Evolutionary conservation across 2,888 invertebrate species (phyloP), one percentile per base, ranked within the genome.

Genomic region (Galerucella nymphaeae): DNA sequence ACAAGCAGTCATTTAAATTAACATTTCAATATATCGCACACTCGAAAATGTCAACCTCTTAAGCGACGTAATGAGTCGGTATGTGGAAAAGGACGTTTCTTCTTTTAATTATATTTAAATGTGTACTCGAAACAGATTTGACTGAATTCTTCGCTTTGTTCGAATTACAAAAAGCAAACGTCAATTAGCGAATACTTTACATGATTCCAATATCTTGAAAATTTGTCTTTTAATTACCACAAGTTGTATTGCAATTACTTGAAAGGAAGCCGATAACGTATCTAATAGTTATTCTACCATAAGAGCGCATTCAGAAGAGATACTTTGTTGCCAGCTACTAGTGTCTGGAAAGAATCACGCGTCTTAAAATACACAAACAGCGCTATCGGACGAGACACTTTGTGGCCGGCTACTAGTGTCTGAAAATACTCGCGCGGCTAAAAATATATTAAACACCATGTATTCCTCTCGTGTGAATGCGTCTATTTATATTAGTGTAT

Each of bases 21-120:
- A 77, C 77, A 77, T 77, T 77, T 77, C 76, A 74, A 77, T 77
- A 77, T 74, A 41, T 57, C 63, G 74, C 76, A 76, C 77, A 69
- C 71, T 18, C 67, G 72, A 75, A 75, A 72, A 77, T 76, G 77
- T 72, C 72, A 66, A 68, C 61, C 71, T 67, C 68, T 74, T 74
- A 58, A 66, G 64, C 71, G 67, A 62, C 13, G 63, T 63, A 70
- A 70, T 63, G 63, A 70, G 69, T 62, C 42, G 69, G 61, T 62
- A 53, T 62, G 48, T 18, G 62, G 63, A 70, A 70, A 57, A 63
- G 57, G 42, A 23, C 18, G 55, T 70, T 63, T 42, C 42, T 63
- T 70, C 53, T 63, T 70, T 70, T 70, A 63, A 70, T 63, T 70
- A 63, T 70, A 70, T 70, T 70, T 70, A 63, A 69, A 63, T 64